These are phyloP conservation scores for Callyntrura guangdongensis DNA, from an alignment of 2,888 invertebrate species.

Conservation along the genomic window DNA sequence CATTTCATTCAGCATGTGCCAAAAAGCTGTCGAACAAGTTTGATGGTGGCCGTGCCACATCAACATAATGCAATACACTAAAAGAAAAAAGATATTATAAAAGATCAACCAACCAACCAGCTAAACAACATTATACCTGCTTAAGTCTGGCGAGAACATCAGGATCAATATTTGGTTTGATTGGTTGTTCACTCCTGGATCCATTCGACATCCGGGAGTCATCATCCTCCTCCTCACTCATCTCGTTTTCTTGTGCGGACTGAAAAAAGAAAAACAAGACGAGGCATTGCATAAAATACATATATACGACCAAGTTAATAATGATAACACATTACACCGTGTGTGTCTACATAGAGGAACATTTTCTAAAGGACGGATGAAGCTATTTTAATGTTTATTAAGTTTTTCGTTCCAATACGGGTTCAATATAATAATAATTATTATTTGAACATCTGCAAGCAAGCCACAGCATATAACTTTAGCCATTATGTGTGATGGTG, in stretches of 20 bases:
- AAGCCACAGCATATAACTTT: background rate
- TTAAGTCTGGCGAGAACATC: constrained; percentile 84
- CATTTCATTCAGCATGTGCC: constrained; percentile 73
- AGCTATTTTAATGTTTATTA: constrained; percentile 37
- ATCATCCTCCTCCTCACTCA: constrained; percentile 84
- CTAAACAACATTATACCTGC: constrained; percentile 79
- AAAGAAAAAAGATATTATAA: background rate
- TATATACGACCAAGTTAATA: background rate
- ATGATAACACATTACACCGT: background rate
- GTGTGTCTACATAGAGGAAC: background rate
- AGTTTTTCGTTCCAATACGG: constrained; percentile 6
- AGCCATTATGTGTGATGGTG: background rate
- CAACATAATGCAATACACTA: background rate
- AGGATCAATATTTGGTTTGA: constrained; percentile 84
- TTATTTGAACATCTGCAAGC: constrained; percentile 69
- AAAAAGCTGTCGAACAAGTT: constrained; percentile 78
- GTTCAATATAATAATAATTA: constrained; percentile 43
- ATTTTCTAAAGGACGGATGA: background rate
- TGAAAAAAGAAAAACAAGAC: constrained; percentile 73
- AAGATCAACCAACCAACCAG: background rate
- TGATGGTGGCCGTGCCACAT: constrained; percentile 56
- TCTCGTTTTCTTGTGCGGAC: constrained; percentile 84
- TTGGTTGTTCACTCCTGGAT: constrained; percentile 83
- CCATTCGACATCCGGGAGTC: constrained; percentile 85
- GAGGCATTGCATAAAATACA: background rate